Conservation (phyloP, 2,797 vertebrate species). For the Neosalanx taihuensis region DNA sequence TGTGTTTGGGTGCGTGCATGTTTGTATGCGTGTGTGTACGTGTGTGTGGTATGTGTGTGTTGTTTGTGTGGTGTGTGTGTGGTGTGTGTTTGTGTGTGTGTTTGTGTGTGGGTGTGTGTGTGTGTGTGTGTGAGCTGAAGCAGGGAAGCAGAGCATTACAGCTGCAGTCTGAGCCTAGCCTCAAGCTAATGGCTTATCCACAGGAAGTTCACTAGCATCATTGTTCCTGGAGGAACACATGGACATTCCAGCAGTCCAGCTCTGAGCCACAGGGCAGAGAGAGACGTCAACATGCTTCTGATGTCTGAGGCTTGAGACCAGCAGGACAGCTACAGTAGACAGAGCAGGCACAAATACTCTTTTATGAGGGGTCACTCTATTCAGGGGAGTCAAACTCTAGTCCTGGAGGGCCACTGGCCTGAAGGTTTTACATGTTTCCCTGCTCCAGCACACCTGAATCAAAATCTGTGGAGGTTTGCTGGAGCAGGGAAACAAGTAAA, state of each 20-base stretch:
- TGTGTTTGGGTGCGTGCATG: constrained; percentile 4
- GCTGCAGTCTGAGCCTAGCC: constrained; percentile 8
- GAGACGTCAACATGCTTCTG: neutral
- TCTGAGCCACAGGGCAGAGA: constrained; percentile 11
- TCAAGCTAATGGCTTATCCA: constrained; percentile 16
- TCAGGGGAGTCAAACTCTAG: too few species aligned
- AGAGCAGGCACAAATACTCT: too few species aligned
- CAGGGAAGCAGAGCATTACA: constrained; percentile 52
- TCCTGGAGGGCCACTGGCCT: too few species aligned
- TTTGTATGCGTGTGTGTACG: neutral
- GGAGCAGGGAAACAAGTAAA: too few species aligned
- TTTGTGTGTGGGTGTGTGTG: neutral
- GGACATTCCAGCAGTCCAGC: constrained; percentile 12
- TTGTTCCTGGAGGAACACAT: constrained; percentile 23
- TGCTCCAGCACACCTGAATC: too few species aligned
- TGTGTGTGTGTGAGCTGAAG: constrained; percentile 24
- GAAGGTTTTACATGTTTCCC: too few species aligned
- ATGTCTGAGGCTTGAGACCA: too few species aligned
- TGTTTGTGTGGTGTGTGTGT: neutral
- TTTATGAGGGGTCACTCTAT: too few species aligned
- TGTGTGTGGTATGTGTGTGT: neutral
- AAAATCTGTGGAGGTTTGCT: too few species aligned
- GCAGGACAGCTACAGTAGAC: too few species aligned
- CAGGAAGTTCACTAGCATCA: constrained; percentile 22
- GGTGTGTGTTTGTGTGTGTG: neutral